Evolutionary conservation across 1,140 invertebrate genomes (phyloP).

Genomic region (Bombus confusus): DNA sequence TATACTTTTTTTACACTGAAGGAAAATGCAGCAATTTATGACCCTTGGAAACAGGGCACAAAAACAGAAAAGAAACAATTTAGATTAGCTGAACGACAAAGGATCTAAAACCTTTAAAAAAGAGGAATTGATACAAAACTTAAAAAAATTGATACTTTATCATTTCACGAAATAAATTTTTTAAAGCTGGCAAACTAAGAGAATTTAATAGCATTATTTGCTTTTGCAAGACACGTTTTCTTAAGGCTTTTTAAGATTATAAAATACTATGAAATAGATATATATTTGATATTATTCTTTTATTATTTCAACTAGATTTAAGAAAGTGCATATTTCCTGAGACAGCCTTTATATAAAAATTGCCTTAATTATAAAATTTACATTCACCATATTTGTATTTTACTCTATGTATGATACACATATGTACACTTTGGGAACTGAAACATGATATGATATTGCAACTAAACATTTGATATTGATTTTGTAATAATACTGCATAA

Average conservation of each 20-base stretch:
- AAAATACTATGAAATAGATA: not conserved
- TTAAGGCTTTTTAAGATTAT: not conserved
- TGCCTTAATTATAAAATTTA: not conserved
- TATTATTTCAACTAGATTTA: not conserved
- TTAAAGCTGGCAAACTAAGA: not conserved
- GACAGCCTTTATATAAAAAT: conserved; percentile 2
- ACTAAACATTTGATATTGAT: not conserved
- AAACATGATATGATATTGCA: not conserved
- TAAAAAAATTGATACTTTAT: not conserved
- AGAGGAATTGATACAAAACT: not conserved
- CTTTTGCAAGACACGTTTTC: too few relatives aligned
- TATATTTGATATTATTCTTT: not conserved
- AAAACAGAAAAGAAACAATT: not conserved
- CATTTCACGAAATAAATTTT: not conserved
- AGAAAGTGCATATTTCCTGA: not conserved
- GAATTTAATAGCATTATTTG: too few relatives aligned
- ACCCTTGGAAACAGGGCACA: conserved; percentile 7
- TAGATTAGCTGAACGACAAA: not conserved
- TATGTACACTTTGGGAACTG: not conserved
- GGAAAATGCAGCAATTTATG: not conserved
- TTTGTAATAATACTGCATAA: not conserved
- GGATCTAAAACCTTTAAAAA: not conserved
- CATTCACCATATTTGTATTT: not conserved
- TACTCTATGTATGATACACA: not conserved
- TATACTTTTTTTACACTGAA: not conserved